A percentile compares a stretch with the other conserved stretches of the same genome.
These are phyloP conservation scores for Lepeophtheirus nordmannii DNA, from an alignment of 2,888 invertebrate species.

Conservation along the genomic window DNA sequence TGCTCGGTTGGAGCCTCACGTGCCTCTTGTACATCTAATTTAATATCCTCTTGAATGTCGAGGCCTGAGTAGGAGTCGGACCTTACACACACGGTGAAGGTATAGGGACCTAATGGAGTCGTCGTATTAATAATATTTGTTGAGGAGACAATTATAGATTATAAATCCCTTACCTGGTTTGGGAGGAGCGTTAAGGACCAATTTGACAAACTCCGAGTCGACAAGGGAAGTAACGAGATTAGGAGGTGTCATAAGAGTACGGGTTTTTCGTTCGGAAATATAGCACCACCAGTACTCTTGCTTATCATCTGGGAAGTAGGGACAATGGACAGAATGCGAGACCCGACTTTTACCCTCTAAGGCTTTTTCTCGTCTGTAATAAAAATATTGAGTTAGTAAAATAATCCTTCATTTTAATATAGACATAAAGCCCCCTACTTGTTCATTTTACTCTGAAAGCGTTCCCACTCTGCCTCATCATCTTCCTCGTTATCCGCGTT, in stretches of 20 bases:
- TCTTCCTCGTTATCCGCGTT: conserved; percentile 32
- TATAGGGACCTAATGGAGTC: conserved; percentile 44
- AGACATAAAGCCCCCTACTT: too few relatives aligned
- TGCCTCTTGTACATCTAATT: conserved; percentile 92
- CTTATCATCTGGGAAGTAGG: conserved; percentile 82
- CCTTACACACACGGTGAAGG: conserved; percentile 76
- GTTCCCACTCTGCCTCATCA: conserved; percentile 85
- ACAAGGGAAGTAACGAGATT: conserved; percentile 84
- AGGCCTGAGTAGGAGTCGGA: conserved; percentile 95
- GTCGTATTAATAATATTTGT: neutral
- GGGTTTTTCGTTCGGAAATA: conserved; percentile 84
- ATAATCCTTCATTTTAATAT: too few relatives aligned
- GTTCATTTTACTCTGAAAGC: conserved; percentile 69
- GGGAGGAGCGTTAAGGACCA: neutral
- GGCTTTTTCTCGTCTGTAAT: conserved; percentile 48
- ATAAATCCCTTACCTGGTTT: too few relatives aligned
- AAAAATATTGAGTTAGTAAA: conserved; percentile 30
- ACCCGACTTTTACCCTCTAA: conserved; percentile 82
- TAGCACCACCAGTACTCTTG: conserved; percentile 99
- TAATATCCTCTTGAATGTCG: conserved; percentile 85
- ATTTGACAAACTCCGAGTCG: conserved; percentile 58
- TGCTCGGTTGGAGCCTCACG: conserved; percentile 76
- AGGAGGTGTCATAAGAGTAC: conserved; percentile 76
- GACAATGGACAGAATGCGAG: conserved; percentile 93
- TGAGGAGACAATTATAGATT: neutral